Percentiles rank a stretch among this genome's conserved stretches.
Conservation (phyloP, 2,797 vertebrate genomes). For the Yasuhikotakia modesta region DNA sequence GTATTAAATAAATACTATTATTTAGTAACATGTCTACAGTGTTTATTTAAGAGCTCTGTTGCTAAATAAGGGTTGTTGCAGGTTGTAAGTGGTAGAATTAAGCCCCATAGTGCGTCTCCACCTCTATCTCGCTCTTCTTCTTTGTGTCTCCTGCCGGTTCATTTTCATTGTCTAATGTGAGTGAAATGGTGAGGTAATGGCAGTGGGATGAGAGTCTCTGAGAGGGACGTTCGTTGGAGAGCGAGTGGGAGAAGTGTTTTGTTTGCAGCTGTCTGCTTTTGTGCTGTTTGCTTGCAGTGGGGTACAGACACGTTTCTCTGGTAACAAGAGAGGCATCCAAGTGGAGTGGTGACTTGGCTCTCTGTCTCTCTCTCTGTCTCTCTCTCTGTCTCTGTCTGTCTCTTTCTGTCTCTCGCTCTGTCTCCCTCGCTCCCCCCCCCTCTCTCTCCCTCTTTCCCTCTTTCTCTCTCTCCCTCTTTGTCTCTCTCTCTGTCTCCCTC, state of each 20-base stretch:
- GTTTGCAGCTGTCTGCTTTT: constrained; percentile 35
- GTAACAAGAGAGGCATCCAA: too few species aligned
- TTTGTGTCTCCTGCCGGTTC: constrained; percentile 12
- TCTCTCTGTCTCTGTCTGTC: too few species aligned
- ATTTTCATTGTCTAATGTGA: constrained; percentile 30
- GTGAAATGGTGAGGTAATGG: constrained; percentile 38
- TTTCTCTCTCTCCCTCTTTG: too few species aligned
- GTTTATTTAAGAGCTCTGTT: too few species aligned
- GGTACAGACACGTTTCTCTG: constrained; percentile 47
- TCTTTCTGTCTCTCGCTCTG: too few species aligned
- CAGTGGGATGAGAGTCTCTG: constrained; percentile 15
- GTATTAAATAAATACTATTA: too few species aligned
- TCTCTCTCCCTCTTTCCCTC: too few species aligned
- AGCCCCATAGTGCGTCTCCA: too few species aligned
- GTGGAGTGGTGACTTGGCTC: constrained; percentile 27
- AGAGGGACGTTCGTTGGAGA: constrained; percentile 21
- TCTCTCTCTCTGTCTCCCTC: too few species aligned
- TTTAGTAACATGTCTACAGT: too few species aligned
- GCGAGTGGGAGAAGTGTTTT: constrained; percentile 51
- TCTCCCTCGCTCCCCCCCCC: too few species aligned
- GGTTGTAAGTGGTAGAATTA: background rate
- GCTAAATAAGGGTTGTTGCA: too few species aligned
- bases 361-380: constrained; percentile 1
- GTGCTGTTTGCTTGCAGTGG: constrained; percentile 15
- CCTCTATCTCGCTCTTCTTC: background rate